Evolutionary conservation across 1,140 invertebrate genomes (phyloP), one percentile per base, ranked within the genome.

Genomic region (Harlomillsia oculata): DNA sequence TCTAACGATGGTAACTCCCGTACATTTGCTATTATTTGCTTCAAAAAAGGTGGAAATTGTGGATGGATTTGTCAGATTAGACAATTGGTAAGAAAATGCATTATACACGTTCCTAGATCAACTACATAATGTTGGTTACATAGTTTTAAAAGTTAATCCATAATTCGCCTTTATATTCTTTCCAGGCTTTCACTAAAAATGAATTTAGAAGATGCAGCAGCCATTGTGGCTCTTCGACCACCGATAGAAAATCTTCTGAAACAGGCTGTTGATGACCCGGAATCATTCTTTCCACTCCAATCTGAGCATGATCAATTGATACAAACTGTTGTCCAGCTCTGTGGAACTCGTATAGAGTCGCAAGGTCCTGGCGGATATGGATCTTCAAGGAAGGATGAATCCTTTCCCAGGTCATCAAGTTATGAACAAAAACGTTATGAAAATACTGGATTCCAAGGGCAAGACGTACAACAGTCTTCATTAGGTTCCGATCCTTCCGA

Each of bases 1-100:
- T 74, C 87, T 95, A 77, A 92, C 90, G 0, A 97, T 97, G 91
- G 84, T 97, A 1, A 83, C 91, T 2, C 92, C 95, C 0, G 71
- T 98, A 56, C 94, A 98, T 72, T 73, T 98, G 5, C 70, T 99
- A 57, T 71, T 98, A 5, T 97, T 98, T 74, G 94, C 85, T 4
- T 82, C 81, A 28, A 77, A 87, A n/a, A 90, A 89, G 75, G 83
- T 93, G 2, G 88, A 91, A 68, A 64, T 78, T 25, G 69, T 72
- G 65, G 52, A 56, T 39, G 44, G 77, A 23, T 68, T 82, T 28
- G 80, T 94, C 3, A 78, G 82, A 21, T 66, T 95, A 2, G 91
- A 95, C 71, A 89, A 90, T 67, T 94, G 90, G 79, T 76, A 69
- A 66, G 59, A 1, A 29, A 45, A 48, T 41, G 6, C 20, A 23